phyloP scores from a whole-genome alignment of 2,797 vertebrate species.

The Vireo griseus region DNA sequence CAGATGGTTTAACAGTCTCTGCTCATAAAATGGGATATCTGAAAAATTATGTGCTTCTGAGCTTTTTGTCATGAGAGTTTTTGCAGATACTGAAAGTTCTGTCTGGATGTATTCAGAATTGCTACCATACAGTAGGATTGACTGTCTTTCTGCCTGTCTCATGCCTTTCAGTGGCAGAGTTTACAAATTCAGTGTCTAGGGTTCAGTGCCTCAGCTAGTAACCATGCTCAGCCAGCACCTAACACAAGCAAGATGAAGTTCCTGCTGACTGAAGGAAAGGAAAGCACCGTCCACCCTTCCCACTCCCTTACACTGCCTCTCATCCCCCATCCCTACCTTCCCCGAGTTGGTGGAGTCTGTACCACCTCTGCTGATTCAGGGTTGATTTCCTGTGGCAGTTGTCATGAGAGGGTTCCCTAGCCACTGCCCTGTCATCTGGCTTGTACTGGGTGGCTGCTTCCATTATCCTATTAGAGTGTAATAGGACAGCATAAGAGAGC shows the following conservation, averaged over 20 bases:
- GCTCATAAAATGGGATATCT: background rate
- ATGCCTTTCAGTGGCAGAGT: background rate
- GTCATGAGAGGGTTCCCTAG: background rate
- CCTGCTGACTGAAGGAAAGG: background rate
- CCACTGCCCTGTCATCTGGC: background rate
- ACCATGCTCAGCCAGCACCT: background rate
- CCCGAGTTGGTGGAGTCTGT: background rate
- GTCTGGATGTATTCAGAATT: background rate
- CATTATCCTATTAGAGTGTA: background rate
- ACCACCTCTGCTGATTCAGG: background rate
- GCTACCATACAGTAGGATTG: background rate
- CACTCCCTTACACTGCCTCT: background rate
- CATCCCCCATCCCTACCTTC: rapidly evolving
- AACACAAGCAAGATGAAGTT: background rate
- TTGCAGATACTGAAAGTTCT: background rate
- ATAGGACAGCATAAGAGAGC: background rate
- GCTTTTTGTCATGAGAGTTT: background rate
- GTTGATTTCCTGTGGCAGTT: background rate
- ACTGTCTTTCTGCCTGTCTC: background rate
- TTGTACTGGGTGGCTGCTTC: background rate
- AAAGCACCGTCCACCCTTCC: background rate
- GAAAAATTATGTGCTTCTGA: background rate
- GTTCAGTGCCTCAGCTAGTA: background rate
- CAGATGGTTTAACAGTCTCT: background rate
- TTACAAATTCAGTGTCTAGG: background rate